phyloP scores from a whole-genome alignment of 2,888 invertebrate genomes.

The Amiota minor region DNA sequence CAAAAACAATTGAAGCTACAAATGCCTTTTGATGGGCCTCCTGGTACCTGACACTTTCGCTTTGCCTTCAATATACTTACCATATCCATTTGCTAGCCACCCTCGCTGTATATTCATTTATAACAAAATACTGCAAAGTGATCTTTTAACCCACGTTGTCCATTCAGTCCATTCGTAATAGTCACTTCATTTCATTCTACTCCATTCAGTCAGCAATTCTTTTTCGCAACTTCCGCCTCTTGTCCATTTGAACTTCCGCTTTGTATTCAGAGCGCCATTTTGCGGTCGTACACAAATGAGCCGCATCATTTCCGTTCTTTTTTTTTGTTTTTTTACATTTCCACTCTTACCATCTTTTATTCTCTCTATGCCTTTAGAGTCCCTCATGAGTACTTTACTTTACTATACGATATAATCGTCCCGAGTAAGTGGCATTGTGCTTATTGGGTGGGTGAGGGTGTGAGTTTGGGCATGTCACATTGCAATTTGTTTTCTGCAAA shows the following conservation, averaged over 20 bases:
- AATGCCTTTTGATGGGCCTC: too few relatives aligned
- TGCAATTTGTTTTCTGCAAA: conserved; percentile 12
- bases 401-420: not conserved
- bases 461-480: not conserved
- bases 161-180: not conserved
- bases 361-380: not conserved
- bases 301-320: conserved; percentile 54
- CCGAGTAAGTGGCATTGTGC: not conserved
- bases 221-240: conserved; percentile 6
- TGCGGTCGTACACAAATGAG: conserved; percentile 60
- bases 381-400: conserved; percentile 1
- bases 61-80: too few relatives aligned
- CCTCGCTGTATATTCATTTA: too few relatives aligned
- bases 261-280: conserved; percentile 15
- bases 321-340: conserved; percentile 19
- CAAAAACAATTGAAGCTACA: too few relatives aligned
- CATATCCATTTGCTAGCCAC: too few relatives aligned
- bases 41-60: too few relatives aligned
- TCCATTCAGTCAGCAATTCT: conserved; percentile 7
- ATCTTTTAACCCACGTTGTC: too few relatives aligned
- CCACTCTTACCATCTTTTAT: conserved; percentile 1
- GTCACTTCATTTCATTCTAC: not conserved
- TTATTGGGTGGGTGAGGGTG: not conserved
- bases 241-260: conserved; percentile 8
- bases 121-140: too few relatives aligned